phyloP scores from a whole-genome alignment of 2,888 invertebrate genomes.

The Minunthozetes semirufus region DNA sequence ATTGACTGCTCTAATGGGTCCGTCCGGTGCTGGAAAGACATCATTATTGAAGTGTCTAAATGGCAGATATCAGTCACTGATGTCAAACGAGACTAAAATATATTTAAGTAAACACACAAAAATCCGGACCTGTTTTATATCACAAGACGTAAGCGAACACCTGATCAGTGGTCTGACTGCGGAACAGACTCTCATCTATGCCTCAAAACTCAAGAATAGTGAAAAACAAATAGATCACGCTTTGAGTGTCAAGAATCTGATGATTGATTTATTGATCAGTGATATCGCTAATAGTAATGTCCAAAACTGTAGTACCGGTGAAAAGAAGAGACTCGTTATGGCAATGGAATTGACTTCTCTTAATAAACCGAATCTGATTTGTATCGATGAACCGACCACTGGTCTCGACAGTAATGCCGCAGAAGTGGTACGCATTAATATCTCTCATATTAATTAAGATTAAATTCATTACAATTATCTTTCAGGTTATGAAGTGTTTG shows the following conservation, averaged over 20 bases:
- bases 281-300: conserved; percentile 14
- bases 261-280: conserved; percentile 21
- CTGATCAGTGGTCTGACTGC: conserved; percentile 19
- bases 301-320: conserved; percentile 20
- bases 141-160: conserved; percentile 18
- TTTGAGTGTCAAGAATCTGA: neutral
- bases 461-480: neutral
- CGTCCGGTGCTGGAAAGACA: conserved; percentile 21
- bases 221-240: conserved; percentile 2
- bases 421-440: conserved; percentile 7
- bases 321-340: conserved; percentile 22
- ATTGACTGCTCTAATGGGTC: conserved; percentile 23
- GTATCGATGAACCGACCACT: conserved; percentile 29
- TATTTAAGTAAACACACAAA: conserved; percentile 10
- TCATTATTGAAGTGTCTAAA: conserved; percentile 14
- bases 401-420: conserved; percentile 26
- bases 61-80: conserved; percentile 8
- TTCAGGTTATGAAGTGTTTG: conserved; percentile 26
- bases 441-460: neutral
- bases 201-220: conserved; percentile 18
- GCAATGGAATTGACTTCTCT: conserved; percentile 24
- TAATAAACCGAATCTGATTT: conserved; percentile 15
- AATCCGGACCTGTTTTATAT: conserved; percentile 22
- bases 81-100: neutral
- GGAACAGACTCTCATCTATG: conserved; percentile 13